Evolutionary conservation across 2,113 vertebrate genomes (phyloP).

Genomic region (Mus pahari): DNA sequence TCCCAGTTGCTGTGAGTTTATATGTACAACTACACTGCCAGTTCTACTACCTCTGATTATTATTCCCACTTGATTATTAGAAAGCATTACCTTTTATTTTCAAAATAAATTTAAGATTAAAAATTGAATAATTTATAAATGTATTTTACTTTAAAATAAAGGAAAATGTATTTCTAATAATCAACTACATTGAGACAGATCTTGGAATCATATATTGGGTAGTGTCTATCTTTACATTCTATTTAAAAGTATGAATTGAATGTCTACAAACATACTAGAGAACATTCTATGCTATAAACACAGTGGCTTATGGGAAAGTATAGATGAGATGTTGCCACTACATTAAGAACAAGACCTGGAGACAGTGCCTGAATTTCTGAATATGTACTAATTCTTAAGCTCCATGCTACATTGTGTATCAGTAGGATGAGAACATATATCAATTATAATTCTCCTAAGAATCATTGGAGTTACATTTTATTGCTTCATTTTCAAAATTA

Average conservation of each 20-base stretch:
- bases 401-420: background rate
- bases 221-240: background rate
- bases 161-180: background rate
- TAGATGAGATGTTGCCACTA: background rate
- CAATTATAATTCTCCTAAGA: background rate
- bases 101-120: background rate
- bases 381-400: background rate
- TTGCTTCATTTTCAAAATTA: conserved; percentile 52
- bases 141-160: conserved; percentile 43
- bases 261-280: background rate
- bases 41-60: background rate
- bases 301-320: conserved; percentile 1
- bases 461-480: background rate
- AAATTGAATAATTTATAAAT: background rate
- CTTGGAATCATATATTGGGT: conserved; percentile 13
- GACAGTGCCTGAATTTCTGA: background rate
- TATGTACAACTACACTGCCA: background rate
- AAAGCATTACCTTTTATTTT: background rate
- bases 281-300: conserved; percentile 38
- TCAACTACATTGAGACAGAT: background rate
- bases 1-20: background rate
- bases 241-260: conserved; percentile 13
- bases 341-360: conserved; percentile 28
- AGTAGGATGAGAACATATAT: background rate
- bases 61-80: background rate